Evolutionary conservation across 2,888 invertebrate genomes (phyloP).

Genomic region (Thysanoteuthis rhombus): DNA sequence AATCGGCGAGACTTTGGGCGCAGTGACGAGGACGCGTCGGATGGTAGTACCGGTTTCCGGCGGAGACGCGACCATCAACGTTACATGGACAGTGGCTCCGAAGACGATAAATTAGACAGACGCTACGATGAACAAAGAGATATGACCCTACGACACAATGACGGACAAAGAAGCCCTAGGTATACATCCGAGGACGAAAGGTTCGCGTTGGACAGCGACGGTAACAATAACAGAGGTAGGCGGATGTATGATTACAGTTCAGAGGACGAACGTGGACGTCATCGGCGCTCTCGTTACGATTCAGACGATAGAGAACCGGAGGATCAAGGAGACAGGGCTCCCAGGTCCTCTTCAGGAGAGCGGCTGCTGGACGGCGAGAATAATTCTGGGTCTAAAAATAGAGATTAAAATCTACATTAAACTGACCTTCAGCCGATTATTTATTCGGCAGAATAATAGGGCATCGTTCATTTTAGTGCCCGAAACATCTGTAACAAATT

Average conservation of each 20-base stretch:
- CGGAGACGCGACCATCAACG: not conserved
- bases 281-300: not conserved
- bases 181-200: not conserved
- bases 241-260: not conserved
- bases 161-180: not conserved
- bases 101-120: not conserved
- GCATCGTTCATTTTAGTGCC: too few relatives aligned
- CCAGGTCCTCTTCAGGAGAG: not conserved
- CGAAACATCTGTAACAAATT: too few relatives aligned
- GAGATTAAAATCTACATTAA: not conserved
- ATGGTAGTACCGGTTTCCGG: not conserved
- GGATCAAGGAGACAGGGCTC: not conserved
- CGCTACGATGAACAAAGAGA: not conserved
- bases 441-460: not conserved
- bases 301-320: not conserved
- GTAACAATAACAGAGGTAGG: slow-evolving; percentile 1
- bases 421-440: not conserved
- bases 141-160: not conserved
- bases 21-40: not conserved
- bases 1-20: not conserved
- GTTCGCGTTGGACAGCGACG: not conserved
- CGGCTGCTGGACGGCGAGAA: not conserved
- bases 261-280: not conserved
- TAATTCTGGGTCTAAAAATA: not conserved
- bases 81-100: not conserved